Evolutionary conservation across 2,113 vertebrate genomes (phyloP).

Genomic region (Malurus elegans): DNA sequence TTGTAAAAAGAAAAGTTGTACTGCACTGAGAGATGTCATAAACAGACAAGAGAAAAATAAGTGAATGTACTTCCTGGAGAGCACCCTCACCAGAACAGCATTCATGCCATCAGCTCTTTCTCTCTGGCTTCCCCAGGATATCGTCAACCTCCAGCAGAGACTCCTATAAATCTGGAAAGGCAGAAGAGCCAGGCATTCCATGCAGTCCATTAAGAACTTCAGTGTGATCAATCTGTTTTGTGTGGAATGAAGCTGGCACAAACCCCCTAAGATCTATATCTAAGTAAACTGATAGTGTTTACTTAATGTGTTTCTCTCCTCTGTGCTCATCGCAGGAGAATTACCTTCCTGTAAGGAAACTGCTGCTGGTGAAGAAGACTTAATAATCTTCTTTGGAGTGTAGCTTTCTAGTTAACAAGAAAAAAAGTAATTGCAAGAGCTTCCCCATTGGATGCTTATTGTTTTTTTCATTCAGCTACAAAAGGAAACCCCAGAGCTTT

Average conservation of each 20-base stretch:
- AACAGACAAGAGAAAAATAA: background rate
- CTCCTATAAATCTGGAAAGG: constrained; percentile 9
- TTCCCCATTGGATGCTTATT: background rate
- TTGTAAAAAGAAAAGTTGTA: background rate
- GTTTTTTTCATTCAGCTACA: background rate
- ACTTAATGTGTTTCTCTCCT: background rate
- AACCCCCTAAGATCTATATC: background rate
- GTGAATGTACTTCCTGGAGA: background rate
- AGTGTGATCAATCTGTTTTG: background rate
- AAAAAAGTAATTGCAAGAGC: background rate
- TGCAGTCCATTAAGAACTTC: constrained; percentile 1
- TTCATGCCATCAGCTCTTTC: background rate
- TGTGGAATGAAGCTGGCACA: background rate
- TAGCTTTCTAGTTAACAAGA: background rate
- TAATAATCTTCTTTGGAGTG: background rate
- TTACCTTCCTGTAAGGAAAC: background rate
- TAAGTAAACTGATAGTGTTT: background rate
- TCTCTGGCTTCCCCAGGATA: background rate
- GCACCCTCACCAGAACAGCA: background rate
- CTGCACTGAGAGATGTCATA: background rate
- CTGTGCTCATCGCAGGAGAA: background rate
- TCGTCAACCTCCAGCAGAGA: background rate
- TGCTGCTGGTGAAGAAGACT: background rate
- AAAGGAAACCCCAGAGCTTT: background rate
- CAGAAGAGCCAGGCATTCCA: background rate